Base-by-base conservation (phyloP, 2,113 vertebrate species). In the Carassius auratus region DNA sequence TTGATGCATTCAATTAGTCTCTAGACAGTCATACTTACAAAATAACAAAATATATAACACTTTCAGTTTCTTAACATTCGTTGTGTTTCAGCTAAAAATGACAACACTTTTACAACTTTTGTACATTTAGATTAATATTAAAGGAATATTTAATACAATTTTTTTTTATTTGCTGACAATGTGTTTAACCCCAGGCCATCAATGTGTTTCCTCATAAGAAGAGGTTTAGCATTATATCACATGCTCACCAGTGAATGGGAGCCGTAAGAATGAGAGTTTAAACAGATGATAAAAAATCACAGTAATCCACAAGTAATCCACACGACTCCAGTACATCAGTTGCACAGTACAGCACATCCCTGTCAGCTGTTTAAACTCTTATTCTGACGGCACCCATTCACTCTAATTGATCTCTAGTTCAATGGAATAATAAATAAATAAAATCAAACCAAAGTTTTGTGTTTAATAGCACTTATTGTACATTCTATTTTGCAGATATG, bases 401-500 rank as follows among this genome's bases (percentile, higher is more conserved):
- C 17, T 1, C 33, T 71, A 38, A 71, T 15, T 66, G 5, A 38
- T 19, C 33, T 38, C 1, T 38, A 36, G 66, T 69, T 69, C 36
- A 38, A 19, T 17, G 3, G 17, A 50, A 52, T 50, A 57, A 57
- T 57, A 57, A 7, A 19, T 57, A 19, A 57, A 57, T 57, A 57
- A 57, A 19, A 57, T 45, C 9, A 73, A n/a, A 45, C 8, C 36
- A 45, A 9, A 73, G 30, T 36, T 68, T 21, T 73, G 9, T 48
- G 9, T 73, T 48, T 45, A 74, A 74, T 61, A n/a, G 21, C 19
- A 23, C 10, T 23, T 62, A 42, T 76, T 48, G 2, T 42, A 3
- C 3, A 62, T 42, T 62, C 5, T 55, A 38, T 59, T 52, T 59
- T 42, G 33, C 91, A 99, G 98, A 87, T 99, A 99, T 0, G 97